Evolutionary conservation across 2,113 vertebrate species (phyloP).

Genomic region (Alosa alosa): DNA sequence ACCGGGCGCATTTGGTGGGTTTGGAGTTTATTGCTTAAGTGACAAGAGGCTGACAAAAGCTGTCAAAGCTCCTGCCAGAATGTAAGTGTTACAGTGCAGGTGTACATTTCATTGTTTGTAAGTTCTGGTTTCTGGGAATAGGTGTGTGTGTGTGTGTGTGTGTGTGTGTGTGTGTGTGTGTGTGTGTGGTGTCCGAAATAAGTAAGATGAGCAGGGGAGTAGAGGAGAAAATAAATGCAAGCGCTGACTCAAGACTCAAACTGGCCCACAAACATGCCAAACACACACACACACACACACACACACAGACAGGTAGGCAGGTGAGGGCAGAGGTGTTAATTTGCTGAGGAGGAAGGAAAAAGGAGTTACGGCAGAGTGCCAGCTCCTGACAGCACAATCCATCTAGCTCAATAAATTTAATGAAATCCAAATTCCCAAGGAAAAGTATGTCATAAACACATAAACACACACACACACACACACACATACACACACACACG

Average conservation of each 20-base stretch:
- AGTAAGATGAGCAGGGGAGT: neutral
- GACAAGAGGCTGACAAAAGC: neutral
- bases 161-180: constrained; percentile 10
- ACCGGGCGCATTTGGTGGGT: neutral
- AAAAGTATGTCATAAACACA: neutral
- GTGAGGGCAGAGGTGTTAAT: neutral
- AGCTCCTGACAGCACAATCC: constrained; percentile 3
- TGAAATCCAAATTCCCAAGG: constrained; percentile 5
- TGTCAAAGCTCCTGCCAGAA: neutral
- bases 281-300: neutral
- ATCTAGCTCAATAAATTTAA: neutral
- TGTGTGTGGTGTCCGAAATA: neutral
- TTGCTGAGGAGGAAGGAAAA: neutral
- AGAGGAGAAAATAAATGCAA: neutral
- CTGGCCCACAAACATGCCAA: neutral
- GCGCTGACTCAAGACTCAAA: neutral
- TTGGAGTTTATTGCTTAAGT: neutral
- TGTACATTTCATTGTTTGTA: neutral
- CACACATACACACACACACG: constrained; percentile 9
- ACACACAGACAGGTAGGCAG: neutral
- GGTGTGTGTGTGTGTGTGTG: neutral
- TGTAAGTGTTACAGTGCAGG: neutral
- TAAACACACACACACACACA: constrained; percentile 4
- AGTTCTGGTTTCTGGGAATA: neutral
- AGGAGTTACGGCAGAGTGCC: neutral